Evolutionary conservation across 2,113 vertebrate species (phyloP), one percentile per base, ranked within the genome.

Genomic region (Malaclemys terrapin): DNA sequence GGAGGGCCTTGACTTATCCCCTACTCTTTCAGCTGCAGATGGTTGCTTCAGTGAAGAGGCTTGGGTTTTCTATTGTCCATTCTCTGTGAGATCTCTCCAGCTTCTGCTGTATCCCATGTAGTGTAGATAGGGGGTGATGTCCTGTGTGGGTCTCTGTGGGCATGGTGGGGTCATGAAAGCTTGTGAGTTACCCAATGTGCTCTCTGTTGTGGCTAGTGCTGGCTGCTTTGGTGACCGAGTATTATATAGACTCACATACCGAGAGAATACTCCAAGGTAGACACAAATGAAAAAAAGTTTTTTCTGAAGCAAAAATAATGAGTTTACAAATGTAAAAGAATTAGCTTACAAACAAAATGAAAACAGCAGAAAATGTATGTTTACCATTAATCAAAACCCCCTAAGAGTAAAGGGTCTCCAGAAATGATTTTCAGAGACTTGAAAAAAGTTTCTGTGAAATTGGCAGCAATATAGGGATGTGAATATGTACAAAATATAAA

Each of bases 371-470:
- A 84, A 89, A 76, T 5, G 5, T 84, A 9, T 49, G 89, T 88
- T 94, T 91, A 89, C 13, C 10, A 16, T 49, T 88, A 47, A 85
- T 89, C 19, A 91, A 57, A 93, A 85, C 87, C 47, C 88, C 57
- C 80, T 62, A 45, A 53, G 82, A 45, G 24, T 82, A 88, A 92
- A 93, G 82, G 3, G 42, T 92, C 72, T 86, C 38, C 89, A 50
- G 89, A 95, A 96, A 83, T 82, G 20, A 49, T 62, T 92, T 95
- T 92, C 53, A 82, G 50, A 54, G 85, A 65, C 53, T 96, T 97
- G 62, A n/a, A 72, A 93, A 72, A 76, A 78, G 93, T 25, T 87
- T 20, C 88, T 92, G 31, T 82, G 57, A 84, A 94, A 91, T 65
- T 75, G 65, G 50, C 47, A 94, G 84, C 89, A 88, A 50, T 91